Evolutionary conservation across 2,888 invertebrate genomes (phyloP), one percentile per base, ranked within the genome.

Genomic region (Plebejus melissa): DNA sequence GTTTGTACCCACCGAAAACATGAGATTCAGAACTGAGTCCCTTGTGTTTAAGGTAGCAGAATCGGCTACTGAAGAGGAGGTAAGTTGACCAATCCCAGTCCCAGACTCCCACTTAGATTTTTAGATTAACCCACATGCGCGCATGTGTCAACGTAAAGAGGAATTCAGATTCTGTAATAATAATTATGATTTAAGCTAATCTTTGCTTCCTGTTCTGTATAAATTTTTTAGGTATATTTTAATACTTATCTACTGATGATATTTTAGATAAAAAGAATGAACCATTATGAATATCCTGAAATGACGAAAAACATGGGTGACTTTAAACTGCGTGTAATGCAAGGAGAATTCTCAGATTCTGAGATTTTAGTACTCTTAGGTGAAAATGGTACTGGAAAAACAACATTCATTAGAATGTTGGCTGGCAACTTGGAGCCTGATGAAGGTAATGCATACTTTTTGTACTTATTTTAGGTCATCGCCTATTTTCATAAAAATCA

Each of bases 371-470:
- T 99, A 11, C 94, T 99, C 86, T 95, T 99, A 77, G 97, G 97
- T 65, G 99, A 99, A 89, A 99, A 99, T 88, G 99, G 99, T 79
- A 99, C 99, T 38, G 99, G 99, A 72, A 99, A 99, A 93, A 99
- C 99, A 0, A 99, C 99, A 7, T 99, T 99, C 87, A 99, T 99
- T 84, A 95, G 99, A 84, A 98, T 99, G 98, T 94, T 99, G 85
- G 99, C 99, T 82, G 99, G 99, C 74, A 97, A 98, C 86, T 94
- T 99, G 85, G 95, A 96, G 81, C 98, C 99, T 1, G 99, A 99
- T 93, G 96, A 94, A 81, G 95, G 95, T 88, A 92, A 89, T 78
- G 77, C 46, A 72, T n/a, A 65, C 32, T 46, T 28, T n/a, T 76
- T 50, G 41, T 41, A 36, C 4, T 4, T 58, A 58, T 11, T 71